Evolutionary conservation across 2,113 vertebrate species (phyloP).

Genomic region (Triplophysa siluroides): DNA sequence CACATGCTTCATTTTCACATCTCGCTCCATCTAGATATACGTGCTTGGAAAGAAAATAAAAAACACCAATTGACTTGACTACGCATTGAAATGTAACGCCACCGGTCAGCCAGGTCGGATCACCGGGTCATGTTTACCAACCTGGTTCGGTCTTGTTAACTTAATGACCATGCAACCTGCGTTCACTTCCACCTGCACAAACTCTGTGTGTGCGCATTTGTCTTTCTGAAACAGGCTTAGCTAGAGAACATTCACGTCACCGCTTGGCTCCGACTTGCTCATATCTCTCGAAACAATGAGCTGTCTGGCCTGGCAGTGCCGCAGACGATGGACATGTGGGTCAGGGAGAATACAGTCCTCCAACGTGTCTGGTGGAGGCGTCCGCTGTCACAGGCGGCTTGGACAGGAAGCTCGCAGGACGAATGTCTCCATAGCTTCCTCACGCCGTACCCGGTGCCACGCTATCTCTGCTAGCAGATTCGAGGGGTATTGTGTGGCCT

Average conservation of each 20-base stretch:
- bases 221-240: slow-evolving; percentile 9
- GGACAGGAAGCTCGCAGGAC: not conserved
- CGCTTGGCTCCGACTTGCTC: slow-evolving; percentile 22
- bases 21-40: no score
- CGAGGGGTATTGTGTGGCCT: not conserved
- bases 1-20: no score
- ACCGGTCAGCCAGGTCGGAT: not conserved
- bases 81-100: no score
- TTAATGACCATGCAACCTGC: not conserved
- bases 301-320: slow-evolving; percentile 27
- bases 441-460: not conserved
- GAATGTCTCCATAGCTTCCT: not conserved
- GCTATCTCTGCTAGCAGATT: slow-evolving; percentile 30
- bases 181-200: not conserved
- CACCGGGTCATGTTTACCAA: not conserved
- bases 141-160: not conserved
- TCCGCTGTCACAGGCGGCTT: slow-evolving; percentile 4
- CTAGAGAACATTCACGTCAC: slow-evolving; percentile 32
- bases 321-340: slow-evolving; percentile 30
- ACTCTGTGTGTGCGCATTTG: not conserved
- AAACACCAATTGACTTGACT: no score
- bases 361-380: slow-evolving; percentile 8
- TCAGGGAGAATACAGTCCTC: slow-evolving; percentile 21
- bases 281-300: slow-evolving; percentile 49
- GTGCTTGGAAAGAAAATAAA: no score